Conservation (phyloP, 1,140 invertebrate species). For the Trichogramma pretiosum region DNA sequence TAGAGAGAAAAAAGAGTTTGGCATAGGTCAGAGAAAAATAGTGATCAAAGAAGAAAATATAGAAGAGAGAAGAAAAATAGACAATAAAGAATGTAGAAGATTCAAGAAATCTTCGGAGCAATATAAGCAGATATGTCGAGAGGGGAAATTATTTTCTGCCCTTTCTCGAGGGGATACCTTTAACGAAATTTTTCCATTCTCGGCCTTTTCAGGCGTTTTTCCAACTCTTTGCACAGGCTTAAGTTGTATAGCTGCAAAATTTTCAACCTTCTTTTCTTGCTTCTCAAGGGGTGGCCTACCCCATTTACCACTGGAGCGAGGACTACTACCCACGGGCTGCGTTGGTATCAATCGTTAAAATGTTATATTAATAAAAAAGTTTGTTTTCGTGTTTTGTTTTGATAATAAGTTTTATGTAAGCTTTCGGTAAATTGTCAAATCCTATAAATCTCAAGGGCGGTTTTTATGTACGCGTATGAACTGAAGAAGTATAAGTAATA, state of each 20-base stretch:
- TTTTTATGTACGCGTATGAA: too few species aligned
- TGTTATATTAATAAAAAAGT: too few species aligned
- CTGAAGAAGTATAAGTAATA: too few species aligned
- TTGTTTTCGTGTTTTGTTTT: too few species aligned
- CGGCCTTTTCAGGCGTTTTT: conserved; percentile 39
- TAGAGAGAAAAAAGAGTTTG: too few species aligned
- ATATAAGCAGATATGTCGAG: not conserved
- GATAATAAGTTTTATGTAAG: too few species aligned
- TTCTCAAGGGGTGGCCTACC: conserved; percentile 43
- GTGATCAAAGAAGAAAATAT: not conserved
- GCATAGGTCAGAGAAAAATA: not conserved
- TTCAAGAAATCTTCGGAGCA: not conserved
- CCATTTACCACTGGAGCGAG: conserved; percentile 30
- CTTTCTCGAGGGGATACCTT: conserved; percentile 35
- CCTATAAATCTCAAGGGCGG: too few species aligned
- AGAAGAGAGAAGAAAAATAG: not conserved
- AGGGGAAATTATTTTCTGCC: conserved; percentile 7
- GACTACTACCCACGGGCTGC: conserved; percentile 8
- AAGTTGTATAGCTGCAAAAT: conserved; percentile 51
- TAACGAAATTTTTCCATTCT: conserved; percentile 33
- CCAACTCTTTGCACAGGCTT: conserved; percentile 49
- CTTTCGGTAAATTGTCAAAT: too few species aligned
- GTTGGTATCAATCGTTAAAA: too few species aligned
- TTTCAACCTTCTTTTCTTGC: conserved; percentile 45
- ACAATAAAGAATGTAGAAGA: not conserved